A percentile compares a stretch with the other conserved stretches of the same genome.
Evolutionary conservation across 2,888 invertebrate species (phyloP).

Genomic region (Trissolcus japonicus): DNA sequence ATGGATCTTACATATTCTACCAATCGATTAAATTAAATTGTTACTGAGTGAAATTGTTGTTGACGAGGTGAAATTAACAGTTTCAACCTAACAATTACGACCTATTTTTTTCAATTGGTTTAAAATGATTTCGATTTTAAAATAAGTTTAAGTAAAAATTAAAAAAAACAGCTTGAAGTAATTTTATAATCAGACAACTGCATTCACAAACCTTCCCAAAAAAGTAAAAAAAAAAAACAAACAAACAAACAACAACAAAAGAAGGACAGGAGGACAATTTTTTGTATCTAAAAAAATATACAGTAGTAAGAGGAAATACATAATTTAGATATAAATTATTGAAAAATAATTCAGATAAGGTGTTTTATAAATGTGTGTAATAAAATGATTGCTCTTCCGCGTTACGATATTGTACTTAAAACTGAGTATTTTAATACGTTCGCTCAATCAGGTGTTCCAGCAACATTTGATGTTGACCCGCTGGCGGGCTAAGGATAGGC

Average conservation of each 20-base stretch:
- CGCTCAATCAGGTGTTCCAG: conserved; percentile 37
- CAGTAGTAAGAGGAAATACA: too few species aligned
- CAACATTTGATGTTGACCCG: conserved; percentile 25
- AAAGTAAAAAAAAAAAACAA: background rate
- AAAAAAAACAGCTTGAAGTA: too few species aligned
- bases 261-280: conserved; percentile 30
- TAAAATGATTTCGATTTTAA: too few species aligned
- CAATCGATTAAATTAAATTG: too few species aligned
- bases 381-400: conserved; percentile 10
- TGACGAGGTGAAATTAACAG: too few species aligned
- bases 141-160: too few species aligned
- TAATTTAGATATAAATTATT: conserved; percentile 16
- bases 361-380: conserved; percentile 37
- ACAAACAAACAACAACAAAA: background rate
- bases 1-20: too few species aligned
- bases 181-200: background rate
- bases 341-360: conserved; percentile 23
- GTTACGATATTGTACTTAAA: conserved; percentile 7
- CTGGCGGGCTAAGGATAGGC: conserved; percentile 33
- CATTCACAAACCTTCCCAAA: background rate
- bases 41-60: too few species aligned
- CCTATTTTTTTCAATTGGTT: too few species aligned
- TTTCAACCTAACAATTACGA: too few species aligned
- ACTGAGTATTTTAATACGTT: conserved; percentile 41
- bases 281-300: background rate